Conservation (phyloP, 2,888 invertebrate genomes). For the Phyllotreta striolata region DNA sequence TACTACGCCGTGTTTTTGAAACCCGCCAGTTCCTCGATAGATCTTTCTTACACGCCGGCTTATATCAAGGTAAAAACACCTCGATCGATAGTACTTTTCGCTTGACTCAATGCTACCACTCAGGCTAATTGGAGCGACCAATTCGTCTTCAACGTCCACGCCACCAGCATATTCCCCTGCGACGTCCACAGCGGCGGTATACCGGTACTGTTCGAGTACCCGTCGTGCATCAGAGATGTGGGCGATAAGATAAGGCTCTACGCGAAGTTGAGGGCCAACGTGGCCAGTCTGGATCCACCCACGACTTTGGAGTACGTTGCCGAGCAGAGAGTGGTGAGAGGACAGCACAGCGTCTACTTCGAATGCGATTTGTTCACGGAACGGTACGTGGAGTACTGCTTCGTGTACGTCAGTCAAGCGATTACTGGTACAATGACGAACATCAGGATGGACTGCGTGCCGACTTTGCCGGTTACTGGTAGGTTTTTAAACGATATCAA, state of each 20-base stretch:
- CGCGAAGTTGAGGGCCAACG: constrained; percentile 75
- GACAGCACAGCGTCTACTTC: constrained; percentile 79
- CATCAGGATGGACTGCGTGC: constrained; percentile 84
- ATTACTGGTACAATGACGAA: constrained; percentile 86
- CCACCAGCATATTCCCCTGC: constrained; percentile 84
- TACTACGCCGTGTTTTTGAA: constrained; percentile 79
- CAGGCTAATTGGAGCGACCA: constrained; percentile 86
- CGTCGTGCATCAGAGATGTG: constrained; percentile 78
- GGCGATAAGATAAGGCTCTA: constrained; percentile 83
- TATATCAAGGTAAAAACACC: constrained; percentile 69
- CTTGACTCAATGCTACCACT: not conserved
- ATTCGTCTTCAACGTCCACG: constrained; percentile 85
- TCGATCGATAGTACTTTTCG: not conserved
- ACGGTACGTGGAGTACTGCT: constrained; percentile 85
- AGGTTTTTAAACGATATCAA: constrained; percentile 44
- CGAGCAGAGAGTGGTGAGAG: constrained; percentile 67
- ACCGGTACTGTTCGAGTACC: constrained; percentile 84
- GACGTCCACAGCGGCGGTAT: constrained; percentile 76
- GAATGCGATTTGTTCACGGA: constrained; percentile 85
- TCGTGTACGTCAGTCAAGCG: constrained; percentile 86
- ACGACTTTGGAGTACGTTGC: constrained; percentile 71
- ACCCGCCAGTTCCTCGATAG: constrained; percentile 71
- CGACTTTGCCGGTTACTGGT: constrained; percentile 84
- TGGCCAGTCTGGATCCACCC: constrained; percentile 72
- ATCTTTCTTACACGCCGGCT: constrained; percentile 71